These are phyloP conservation scores for Poecilobothrus nobilitatus DNA, from an alignment of 2,888 invertebrate species.

Conservation along the genomic window DNA sequence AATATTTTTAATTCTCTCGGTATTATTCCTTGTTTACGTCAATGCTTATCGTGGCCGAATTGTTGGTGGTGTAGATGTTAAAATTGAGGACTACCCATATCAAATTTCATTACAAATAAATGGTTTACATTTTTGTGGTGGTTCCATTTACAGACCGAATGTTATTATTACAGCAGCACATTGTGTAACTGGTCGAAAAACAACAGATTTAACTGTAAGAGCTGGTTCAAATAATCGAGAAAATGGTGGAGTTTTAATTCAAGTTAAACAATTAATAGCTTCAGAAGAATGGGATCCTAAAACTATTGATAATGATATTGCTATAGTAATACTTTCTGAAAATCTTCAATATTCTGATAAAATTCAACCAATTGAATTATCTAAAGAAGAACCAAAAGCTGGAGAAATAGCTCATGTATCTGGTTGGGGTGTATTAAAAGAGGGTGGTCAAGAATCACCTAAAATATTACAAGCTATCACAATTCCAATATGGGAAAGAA, in stretches of 20 bases:
- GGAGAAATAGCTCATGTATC: not conserved
- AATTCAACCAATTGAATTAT: conserved; percentile 8
- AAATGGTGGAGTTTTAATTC: not conserved
- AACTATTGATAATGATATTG: conserved; percentile 7
- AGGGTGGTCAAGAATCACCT: not conserved
- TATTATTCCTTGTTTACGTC: not conserved
- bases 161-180: conserved; percentile 7
- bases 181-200: not conserved
- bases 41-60: not conserved
- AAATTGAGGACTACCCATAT: conserved; percentile 8
- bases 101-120: not conserved
- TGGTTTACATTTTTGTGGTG: not conserved
- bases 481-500: not conserved
- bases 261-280: not conserved
- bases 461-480: not conserved
- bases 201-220: not conserved
- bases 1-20: not conserved
- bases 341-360: not conserved
- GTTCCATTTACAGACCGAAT: not conserved
- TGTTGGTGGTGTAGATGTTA: conserved; percentile 4
- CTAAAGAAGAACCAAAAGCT: conserved; percentile 17
- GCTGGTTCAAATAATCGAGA: not conserved
- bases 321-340: not conserved
- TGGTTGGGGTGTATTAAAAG: not conserved
- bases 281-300: not conserved